Conservation (phyloP, 2,888 invertebrate genomes). For the Aleiodes alternator region DNA sequence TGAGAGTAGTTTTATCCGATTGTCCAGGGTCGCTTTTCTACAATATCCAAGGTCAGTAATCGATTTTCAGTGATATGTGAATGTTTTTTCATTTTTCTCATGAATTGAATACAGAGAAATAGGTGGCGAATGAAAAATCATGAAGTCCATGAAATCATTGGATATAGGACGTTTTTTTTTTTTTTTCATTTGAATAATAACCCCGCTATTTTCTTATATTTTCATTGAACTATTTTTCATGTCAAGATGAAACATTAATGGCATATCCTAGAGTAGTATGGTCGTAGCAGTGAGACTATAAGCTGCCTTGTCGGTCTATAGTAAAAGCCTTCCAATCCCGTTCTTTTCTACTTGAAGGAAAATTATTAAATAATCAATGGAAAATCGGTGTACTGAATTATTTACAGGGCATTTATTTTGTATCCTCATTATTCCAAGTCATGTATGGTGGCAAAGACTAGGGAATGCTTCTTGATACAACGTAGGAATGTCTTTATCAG, state of each 20-base stretch:
- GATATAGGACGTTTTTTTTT: slow-evolving; percentile 10
- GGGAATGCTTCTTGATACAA: background rate
- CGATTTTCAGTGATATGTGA: slow-evolving; percentile 5
- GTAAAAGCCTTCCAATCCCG: background rate
- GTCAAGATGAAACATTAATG: slow-evolving; percentile 16
- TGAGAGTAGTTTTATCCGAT: slow-evolving; percentile 26
- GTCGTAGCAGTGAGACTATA: slow-evolving; percentile 1
- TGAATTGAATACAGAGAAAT: slow-evolving; percentile 5
- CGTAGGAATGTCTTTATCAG: no score
- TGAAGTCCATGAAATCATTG: background rate
- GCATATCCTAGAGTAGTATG: background rate
- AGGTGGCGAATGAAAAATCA: background rate
- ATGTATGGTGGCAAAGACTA: background rate
- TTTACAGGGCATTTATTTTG: slow-evolving; percentile 18
- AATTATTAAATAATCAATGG: slow-evolving; percentile 12
- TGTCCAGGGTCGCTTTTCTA: slow-evolving; percentile 22
- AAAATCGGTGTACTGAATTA: slow-evolving; percentile 12
- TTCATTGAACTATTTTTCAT: slow-evolving; percentile 7
- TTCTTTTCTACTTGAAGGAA: background rate
- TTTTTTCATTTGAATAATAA: background rate
- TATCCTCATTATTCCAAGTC: slow-evolving; percentile 4
- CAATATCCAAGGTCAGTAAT: slow-evolving; percentile 21
- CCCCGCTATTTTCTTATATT: background rate
- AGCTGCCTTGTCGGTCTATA: slow-evolving; percentile 16
- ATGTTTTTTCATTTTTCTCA: background rate